Base-by-base conservation (phyloP, 1,140 invertebrate genomes). In the Leptestheria dahalacensis region DNA sequence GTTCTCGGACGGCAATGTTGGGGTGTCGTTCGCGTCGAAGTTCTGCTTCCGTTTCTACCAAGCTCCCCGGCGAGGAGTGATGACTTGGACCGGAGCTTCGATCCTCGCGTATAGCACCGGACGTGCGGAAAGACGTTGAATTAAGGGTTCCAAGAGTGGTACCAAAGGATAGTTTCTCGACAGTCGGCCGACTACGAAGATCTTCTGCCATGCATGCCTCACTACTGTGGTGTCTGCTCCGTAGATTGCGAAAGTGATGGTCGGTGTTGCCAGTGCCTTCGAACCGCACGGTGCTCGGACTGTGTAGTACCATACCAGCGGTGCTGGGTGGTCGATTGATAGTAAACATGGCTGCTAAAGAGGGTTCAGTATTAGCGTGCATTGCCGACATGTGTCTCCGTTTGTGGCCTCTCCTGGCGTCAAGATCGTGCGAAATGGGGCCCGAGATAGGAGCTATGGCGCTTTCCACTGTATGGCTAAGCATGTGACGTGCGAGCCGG, bases 391-490 rank as follows among this genome's bases (percentile, higher is more conserved):
- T 63, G 56, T 67, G 66, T n/a, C 71, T 61, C 2, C 69, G 69
- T 60, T 69, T 69, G 18, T 62, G 58, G 63, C 61, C 33, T 60
- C 61, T 28, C 63, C 71, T 65, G 71, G 77, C 59, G 72, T 56
- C 53, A 56, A 15, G 28, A 15, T 56, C 53, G 75, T 64, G 75
- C 78, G 65, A 66, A 72, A 64, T 77, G 82, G 66, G 78, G 72
- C 18, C 48, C 21, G 20, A 47, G 59, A 65, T 75, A 73, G 54
- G 73, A 82, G 66, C 88, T 85, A 64, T 85, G 79, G 71, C 84
- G 88, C 78, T 88, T 75, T 88, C 86, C 71, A 88, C 78, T 68
- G 83, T 86, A 74, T 88, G 86, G 70, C 84, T 86, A 66, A 88
- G 78, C 72, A 90, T 85, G 76, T 91, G 87, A 68, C 86, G 76